These are phyloP conservation scores for Phaethon lepturus DNA, from an alignment of 2,113 vertebrate genomes.

Conservation along the genomic window DNA sequence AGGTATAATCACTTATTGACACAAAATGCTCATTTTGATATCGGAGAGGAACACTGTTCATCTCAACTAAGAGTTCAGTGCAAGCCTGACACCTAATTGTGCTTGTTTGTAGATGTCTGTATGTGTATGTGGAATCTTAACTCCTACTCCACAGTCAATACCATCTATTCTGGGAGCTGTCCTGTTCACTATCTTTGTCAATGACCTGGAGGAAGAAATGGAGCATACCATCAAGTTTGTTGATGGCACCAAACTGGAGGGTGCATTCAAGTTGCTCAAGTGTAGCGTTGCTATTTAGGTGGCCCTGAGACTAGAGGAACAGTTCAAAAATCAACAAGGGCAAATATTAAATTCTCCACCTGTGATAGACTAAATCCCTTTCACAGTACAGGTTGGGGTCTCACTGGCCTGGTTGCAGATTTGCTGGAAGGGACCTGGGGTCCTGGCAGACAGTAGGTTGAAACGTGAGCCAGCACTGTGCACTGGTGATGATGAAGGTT, in stretches of 20 bases:
- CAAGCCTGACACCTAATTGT: not conserved
- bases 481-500: not conserved
- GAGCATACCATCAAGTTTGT: not conserved
- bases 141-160: not conserved
- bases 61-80: not conserved
- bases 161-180: not conserved
- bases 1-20: not conserved
- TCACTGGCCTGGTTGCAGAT: not conserved
- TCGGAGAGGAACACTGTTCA: not conserved
- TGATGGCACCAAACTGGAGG: not conserved
- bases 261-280: not conserved
- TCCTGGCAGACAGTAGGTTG: not conserved
- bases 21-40: not conserved
- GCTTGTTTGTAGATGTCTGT: not conserved
- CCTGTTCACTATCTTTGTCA: not conserved
- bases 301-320: not conserved
- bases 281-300: not conserved
- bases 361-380: not conserved
- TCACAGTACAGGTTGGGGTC: not conserved
- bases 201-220: not conserved
- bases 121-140: not conserved
- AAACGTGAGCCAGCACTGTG: accelerated
- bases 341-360: not conserved
- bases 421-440: not conserved
- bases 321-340: not conserved